phyloP scores from a whole-genome alignment of 2,113 vertebrate species.

The Clarias batrachus region DNA sequence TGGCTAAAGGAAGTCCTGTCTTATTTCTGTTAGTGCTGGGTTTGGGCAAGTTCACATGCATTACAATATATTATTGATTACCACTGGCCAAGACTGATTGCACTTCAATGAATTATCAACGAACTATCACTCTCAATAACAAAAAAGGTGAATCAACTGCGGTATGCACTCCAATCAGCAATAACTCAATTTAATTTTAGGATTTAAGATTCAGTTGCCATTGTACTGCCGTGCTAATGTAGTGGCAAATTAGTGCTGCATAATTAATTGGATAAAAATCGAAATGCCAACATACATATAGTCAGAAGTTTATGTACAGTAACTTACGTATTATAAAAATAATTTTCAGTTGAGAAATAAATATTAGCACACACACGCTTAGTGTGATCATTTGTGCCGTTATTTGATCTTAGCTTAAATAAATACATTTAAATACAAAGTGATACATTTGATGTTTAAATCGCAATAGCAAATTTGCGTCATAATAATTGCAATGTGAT shows the following conservation, averaged over 20 bases:
- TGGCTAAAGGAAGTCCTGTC: conserved; percentile 44
- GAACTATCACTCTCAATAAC: conserved; percentile 42
- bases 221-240: background rate
- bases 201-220: background rate
- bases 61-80: conserved; percentile 71
- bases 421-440: no score
- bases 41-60: conserved; percentile 67
- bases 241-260: background rate
- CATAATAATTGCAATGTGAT: no score
- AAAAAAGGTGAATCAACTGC: conserved; percentile 42
- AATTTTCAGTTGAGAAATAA: no score
- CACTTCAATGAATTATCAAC: conserved; percentile 63
- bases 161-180: conserved; percentile 43
- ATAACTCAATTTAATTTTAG: conserved; percentile 20
- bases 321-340: no score
- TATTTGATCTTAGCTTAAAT: no score
- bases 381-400: no score
- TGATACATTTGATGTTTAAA: no score
- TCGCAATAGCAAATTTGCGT: no score
- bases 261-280: no score
- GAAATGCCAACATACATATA: no score
- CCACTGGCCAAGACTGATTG: conserved; percentile 57
- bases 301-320: no score
- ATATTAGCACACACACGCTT: no score
- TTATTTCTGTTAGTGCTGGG: conserved; percentile 57